Evolutionary conservation across 2,888 invertebrate genomes (phyloP), one percentile per base, ranked within the genome.

Genomic region (Zonitis immaculata): DNA sequence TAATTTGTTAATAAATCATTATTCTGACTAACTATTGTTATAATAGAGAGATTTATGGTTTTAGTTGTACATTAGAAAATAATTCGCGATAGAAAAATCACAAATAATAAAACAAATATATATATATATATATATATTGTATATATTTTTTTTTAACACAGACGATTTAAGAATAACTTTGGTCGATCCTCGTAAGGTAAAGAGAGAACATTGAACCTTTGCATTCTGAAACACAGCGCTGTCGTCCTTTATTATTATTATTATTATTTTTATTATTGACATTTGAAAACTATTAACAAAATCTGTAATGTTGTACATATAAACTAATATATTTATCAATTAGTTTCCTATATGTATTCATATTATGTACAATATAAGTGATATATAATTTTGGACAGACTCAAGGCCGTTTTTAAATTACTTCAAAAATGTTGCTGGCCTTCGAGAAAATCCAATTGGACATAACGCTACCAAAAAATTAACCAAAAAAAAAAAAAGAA

Each of bases 191-290:
- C 51, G 56, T 53, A 52, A 58, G 58, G 56, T 58, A 60, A 58
- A 47, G 52, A 54, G 56, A 55, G 58, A 58, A 58, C 60, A 51
- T 60, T 60, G 58, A 60, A 58, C 60, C 46, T 55, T 54, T 42
- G 52, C 52, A 50, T 56, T 56, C 56, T 49, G 52, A 46, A 51
- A 46, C 16, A 32, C 46, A 51, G 44, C 51, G 55, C 45, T 52
- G 52, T 52, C 52, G 49, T 47, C 44, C 52, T 16, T 16, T 35
- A 16, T 35, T 35, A n/a, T n/a, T n/a, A n/a, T 16, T 16, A 22
- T 35, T 35, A 5, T 27, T 2, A 16, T 16, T 8, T 16, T 14
- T 35, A 35, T 35, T 16, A 35, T 35, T 35, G 35, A 35, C 35
- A 35, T 14, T 25, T 25, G 25, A 30, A 30, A 5, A 32, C 6